These are phyloP conservation scores for Potamarius usumacintae DNA, from an alignment of 2,113 vertebrate genomes.

Conservation along the genomic window DNA sequence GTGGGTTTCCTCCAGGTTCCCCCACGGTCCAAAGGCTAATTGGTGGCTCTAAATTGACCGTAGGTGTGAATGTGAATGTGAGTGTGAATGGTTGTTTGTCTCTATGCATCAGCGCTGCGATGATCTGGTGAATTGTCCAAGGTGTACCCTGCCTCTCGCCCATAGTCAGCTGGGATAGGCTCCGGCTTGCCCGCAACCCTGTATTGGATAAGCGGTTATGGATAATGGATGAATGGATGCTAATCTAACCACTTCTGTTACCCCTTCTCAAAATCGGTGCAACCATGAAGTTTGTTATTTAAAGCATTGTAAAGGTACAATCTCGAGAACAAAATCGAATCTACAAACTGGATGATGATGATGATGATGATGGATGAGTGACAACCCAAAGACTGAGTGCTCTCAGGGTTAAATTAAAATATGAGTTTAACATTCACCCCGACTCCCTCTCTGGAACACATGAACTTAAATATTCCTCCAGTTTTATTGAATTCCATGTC, in stretches of 20 bases:
- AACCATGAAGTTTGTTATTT: slow-evolving; percentile 37
- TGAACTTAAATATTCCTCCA: not conserved
- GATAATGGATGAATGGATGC: too few relatives aligned
- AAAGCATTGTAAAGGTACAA: not conserved
- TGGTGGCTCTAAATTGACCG: too few relatives aligned
- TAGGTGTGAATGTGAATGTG: too few relatives aligned
- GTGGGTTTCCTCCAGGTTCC: too few relatives aligned
- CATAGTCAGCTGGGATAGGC: too few relatives aligned
- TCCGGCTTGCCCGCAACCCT: too few relatives aligned
- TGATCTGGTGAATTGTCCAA: too few relatives aligned
- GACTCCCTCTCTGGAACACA: not conserved
- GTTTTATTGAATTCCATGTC: not conserved
- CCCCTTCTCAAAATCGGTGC: not conserved
- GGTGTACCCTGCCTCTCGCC: too few relatives aligned
- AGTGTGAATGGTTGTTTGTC: too few relatives aligned
- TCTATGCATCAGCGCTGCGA: too few relatives aligned
- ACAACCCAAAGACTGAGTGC: not conserved
- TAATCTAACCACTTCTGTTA: not conserved
- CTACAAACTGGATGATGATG: not conserved
- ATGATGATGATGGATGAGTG: not conserved
- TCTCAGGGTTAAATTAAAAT: not conserved
- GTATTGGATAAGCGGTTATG: too few relatives aligned
- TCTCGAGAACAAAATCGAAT: not conserved
- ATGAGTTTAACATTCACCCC: not conserved
- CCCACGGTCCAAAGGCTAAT: too few relatives aligned